Evolutionary conservation across 2,888 invertebrate species (phyloP), one percentile per base, ranked within the genome.

Genomic region (Buathra laborator): DNA sequence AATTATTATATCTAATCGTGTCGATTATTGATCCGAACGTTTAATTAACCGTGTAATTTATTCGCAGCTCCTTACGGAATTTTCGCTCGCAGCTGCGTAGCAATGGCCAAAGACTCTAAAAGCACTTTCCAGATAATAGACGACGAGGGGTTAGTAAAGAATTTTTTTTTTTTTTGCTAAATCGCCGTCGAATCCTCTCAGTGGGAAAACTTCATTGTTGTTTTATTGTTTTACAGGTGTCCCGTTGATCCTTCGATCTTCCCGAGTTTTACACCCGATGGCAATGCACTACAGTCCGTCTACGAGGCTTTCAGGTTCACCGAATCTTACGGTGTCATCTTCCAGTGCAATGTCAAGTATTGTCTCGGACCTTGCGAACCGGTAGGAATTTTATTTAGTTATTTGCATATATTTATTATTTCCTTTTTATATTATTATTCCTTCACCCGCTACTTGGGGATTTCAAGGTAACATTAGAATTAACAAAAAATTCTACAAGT

Each of bases 301-400:
- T 99, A 99, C 92, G 98, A 99, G 94, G 98, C 98, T 0, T 99
- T 99, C 95, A 96, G 98, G 92, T 99, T 99, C 94, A 99, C 98
- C 0, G 98, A 99, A 94, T 98, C 98, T 12, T 99, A 99, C 90
- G 98, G 98, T 71, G 98, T 99, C 85, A 99, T 99, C 93, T 99
- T 99, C 96, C 98, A 99, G 93, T 99, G 98, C 94, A 99, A 99
- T 94, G 98, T 99, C 90, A 98, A 98, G 93, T 99, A 99, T 94
- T 99, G 98, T 92, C 95, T 99, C 86, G 98, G 98, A 92, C 98
- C 98, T 88, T 99, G 98, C 92, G 98, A 98, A 93, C 98, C 98
- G 90, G 97, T 98, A 94, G 96, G 96, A 37, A 62, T 32, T 24
- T n/a, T 14, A 86, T 64, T 24, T 24, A 24, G 1, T 24, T 24